Conservation (phyloP, 1,140 invertebrate species). For the Leptinotarsa undecemlineata region DNA sequence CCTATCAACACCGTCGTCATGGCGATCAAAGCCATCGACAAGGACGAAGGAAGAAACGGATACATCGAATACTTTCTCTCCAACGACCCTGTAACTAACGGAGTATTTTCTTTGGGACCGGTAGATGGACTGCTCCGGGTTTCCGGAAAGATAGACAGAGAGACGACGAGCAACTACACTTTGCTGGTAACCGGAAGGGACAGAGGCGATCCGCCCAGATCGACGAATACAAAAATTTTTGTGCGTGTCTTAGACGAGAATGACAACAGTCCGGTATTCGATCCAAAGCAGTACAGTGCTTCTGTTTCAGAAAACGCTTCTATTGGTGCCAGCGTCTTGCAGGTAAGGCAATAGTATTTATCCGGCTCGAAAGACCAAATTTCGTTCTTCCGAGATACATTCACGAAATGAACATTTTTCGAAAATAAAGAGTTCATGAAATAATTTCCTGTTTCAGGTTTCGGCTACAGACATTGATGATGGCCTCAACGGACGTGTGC, state of each 20-base stretch:
- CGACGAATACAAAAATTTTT: slow-evolving; percentile 69
- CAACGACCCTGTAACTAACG: slow-evolving; percentile 59
- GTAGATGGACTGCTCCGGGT: slow-evolving; percentile 86
- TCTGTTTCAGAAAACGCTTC: slow-evolving; percentile 91
- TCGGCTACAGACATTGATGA: slow-evolving; percentile 91
- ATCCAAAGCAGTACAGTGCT: slow-evolving; percentile 83
- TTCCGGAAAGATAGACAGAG: slow-evolving; percentile 80
- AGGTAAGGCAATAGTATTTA: slow-evolving; percentile 60
- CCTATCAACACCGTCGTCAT: slow-evolving; percentile 88
- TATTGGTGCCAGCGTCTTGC: slow-evolving; percentile 86
- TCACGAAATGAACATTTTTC: not conserved
- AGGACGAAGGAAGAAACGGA: slow-evolving; percentile 91
- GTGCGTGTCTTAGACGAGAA: slow-evolving; percentile 88
- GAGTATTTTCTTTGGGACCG: slow-evolving; percentile 81
- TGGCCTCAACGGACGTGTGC: slow-evolving; percentile 82
- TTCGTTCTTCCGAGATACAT: slow-evolving; percentile 4
- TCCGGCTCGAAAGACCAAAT: not conserved
- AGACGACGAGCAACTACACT: slow-evolving; percentile 78
- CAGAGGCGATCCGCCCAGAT: slow-evolving; percentile 81
- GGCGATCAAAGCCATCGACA: slow-evolving; percentile 87
- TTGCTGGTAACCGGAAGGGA: slow-evolving; percentile 84
- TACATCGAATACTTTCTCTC: slow-evolving; percentile 86
- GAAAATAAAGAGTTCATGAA: not conserved
- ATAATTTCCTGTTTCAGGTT: slow-evolving; percentile 62
- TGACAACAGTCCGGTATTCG: slow-evolving; percentile 91